Evolutionary conservation across 2,888 invertebrate species (phyloP).

Genomic region (Lasioglossum figueresi): DNA sequence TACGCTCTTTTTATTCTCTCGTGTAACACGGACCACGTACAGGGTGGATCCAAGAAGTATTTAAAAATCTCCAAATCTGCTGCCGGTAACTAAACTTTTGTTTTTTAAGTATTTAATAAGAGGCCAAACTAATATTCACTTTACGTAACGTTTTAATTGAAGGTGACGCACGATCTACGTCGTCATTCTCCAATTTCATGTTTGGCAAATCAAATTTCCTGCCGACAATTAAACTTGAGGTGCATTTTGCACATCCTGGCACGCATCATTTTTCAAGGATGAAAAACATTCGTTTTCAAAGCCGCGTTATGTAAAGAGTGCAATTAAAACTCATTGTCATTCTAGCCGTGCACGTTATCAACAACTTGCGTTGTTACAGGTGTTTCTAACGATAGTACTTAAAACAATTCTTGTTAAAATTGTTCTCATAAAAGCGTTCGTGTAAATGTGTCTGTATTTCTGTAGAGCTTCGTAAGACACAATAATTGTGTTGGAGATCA

Average conservation of each 20-base stretch:
- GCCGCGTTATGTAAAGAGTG: constrained; percentile 2
- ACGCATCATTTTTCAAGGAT: constrained; percentile 7
- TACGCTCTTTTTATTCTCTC: neutral
- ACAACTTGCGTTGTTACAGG: neutral
- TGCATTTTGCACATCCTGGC: neutral
- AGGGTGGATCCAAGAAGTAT: neutral
- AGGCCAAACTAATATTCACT: neutral
- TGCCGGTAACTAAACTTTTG: too few relatives aligned
- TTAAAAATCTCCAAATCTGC: neutral
- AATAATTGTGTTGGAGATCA: neutral
- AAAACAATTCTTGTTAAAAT: neutral
- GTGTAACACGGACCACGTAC: neutral
- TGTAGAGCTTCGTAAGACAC: too few relatives aligned
- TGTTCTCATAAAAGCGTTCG: too few relatives aligned
- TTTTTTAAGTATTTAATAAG: neutral
- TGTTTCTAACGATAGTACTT: neutral
- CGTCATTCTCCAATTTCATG: constrained; percentile 30
- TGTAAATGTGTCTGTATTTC: too few relatives aligned
- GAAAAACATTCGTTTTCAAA: neutral
- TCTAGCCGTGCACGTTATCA: neutral
- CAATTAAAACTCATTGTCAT: neutral
- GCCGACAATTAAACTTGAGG: constrained; percentile 29
- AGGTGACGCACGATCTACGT: neutral
- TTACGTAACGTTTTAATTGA: neutral
- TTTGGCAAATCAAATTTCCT: constrained; percentile 18